phyloP scores from a whole-genome alignment of 2,113 vertebrate species.

The Tragelaphus buxtoni region DNA sequence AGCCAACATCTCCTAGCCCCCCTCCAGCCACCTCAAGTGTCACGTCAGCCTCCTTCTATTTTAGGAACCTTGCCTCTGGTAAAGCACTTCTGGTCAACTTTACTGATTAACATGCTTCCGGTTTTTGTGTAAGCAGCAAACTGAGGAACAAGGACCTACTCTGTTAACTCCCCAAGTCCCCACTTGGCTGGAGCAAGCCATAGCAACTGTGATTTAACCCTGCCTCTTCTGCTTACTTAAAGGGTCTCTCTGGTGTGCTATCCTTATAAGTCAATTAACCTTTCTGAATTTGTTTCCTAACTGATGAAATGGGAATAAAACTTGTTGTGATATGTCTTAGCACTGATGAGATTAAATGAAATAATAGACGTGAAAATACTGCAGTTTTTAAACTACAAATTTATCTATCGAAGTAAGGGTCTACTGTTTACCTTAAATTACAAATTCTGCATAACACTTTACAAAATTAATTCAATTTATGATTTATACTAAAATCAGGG shows the following conservation, averaged over 20 bases:
- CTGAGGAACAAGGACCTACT: neutral
- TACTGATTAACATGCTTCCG: neutral
- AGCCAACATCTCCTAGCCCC: neutral
- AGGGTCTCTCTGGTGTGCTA: neutral
- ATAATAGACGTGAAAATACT: neutral
- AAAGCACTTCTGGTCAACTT: neutral
- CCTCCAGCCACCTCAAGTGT: neutral
- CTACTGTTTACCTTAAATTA: neutral
- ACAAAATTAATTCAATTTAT: neutral
- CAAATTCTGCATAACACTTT: neutral
- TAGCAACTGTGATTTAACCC: neutral
- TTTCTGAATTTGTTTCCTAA: constrained; percentile 24
- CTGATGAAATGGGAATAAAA: constrained; percentile 25
- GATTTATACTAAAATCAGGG: neutral
- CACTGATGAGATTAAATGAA: neutral
- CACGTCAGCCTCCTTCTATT: neutral
- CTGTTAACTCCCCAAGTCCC: neutral
- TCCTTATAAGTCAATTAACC: neutral
- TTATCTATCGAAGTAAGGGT: neutral
- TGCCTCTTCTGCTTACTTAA: neutral
- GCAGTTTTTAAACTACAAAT: constrained; percentile 5
- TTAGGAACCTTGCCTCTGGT: neutral
- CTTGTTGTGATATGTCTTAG: neutral
- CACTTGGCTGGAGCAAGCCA: neutral
- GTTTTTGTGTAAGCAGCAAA: neutral